Evolutionary conservation across 2,113 vertebrate species (phyloP), one percentile per base, ranked within the genome.

Genomic region (Sceloporus undulatus): DNA sequence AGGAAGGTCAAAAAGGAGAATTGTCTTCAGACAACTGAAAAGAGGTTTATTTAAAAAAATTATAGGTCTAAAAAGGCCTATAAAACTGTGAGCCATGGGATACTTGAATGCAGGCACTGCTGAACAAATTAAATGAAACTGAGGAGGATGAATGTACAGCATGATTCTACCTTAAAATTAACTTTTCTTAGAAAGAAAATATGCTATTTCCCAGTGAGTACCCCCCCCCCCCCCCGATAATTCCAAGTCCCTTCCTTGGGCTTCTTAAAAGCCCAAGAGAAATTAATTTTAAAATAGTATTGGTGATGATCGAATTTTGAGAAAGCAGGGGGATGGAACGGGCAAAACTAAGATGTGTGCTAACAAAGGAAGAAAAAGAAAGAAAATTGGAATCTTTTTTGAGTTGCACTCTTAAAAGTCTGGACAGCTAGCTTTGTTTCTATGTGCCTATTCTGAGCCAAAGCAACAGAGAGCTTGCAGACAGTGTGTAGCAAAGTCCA

Each of bases 91-190:
- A 83, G 27, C 65, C 14, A 70, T 70, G 66, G 66, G 81, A 68
- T 42, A 70, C 27, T 66, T 83, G n/a, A n/a, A n/a, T n/a, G n/a
- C n/a, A n/a, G n/a, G n/a, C n/a, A n/a, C n/a, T 83, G 81, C 40
- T 71, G 29, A 40, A 25, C n/a, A 82, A 82, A 82, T 6, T 6
- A 48, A 83, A 83, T 71, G 40, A 83, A 82, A 70, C 66, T 9
- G 21, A 10, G 59, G 65, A 82, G 5, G 79, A n/a, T 52, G 7
- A 70, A 52, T 83, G 25, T 71, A n/a, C 7, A 9, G n/a, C 40
- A 52, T 48, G 23, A 70, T 83, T 70, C 80, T 82, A 38, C 62
- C 38, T 38, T 82, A 82, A 82, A 82, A 82, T 82, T 82, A 82
- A 66, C 80, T 80, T 59, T 62, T 14, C 18, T 80, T 62, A 66